Evolutionary conservation across 2,888 invertebrate genomes (phyloP).

Genomic region (Oscheius sp.): DNA sequence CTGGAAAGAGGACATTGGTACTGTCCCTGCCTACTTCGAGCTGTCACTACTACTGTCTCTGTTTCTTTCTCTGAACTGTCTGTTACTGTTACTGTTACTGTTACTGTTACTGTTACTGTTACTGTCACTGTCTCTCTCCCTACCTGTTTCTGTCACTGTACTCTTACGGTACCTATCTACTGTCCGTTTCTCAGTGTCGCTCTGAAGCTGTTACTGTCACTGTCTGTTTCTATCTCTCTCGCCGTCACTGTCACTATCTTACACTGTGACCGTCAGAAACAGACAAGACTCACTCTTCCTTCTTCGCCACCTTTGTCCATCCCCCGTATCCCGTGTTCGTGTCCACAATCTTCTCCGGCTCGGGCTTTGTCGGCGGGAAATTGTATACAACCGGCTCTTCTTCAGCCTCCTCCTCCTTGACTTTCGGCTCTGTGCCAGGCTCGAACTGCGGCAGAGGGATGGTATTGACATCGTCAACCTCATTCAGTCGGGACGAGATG

Average conservation of each 20-base stretch:
- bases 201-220: no score
- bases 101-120: no score
- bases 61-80: no score
- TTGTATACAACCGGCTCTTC: conserved; percentile 20
- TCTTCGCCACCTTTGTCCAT: conserved; percentile 46
- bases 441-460: conserved; percentile 14
- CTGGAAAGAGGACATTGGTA: neutral
- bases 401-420: conserved; percentile 14
- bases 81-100: no score
- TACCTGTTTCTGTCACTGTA: no score
- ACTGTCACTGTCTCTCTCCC: no score
- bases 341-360: conserved; percentile 5
- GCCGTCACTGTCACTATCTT: no score
- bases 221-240: no score
- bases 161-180: no score
- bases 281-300: conserved; percentile 38
- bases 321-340: conserved; percentile 39
- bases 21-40: neutral
- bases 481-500: conserved; percentile 15
- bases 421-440: neutral
- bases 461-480: conserved; percentile 16
- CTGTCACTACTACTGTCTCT: no score
- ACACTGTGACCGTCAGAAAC: no score
- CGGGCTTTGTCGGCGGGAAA: neutral
- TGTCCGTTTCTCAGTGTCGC: no score